Base-by-base conservation (phyloP, 2,113 vertebrate species). In the Petrocephalus zakoni region DNA sequence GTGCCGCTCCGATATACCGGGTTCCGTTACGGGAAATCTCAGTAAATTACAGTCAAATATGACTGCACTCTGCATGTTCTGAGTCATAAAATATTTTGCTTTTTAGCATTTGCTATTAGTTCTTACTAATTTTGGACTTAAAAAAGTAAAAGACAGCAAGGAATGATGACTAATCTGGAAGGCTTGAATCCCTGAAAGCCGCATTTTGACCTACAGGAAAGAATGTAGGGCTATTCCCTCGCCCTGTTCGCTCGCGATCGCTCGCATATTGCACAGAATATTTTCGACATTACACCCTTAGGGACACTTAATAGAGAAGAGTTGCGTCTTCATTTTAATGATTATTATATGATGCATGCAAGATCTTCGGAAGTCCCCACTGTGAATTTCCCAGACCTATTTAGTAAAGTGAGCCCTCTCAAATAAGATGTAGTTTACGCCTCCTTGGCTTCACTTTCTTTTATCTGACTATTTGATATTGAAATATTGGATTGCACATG, bases 371-470 rank as follows among this genome's bases (percentile, higher is more conserved):
- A 93, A 92, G 89, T 93, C 92, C 56, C 83, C 58, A 88, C 37
- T 55, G 81, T 56, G 72, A 84, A 78, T 75, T 91, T 94, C 93
- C 91, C 90, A 85, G 94, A 93, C 94, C 92, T 94, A 93, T 94
- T 94, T 94, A 93, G 92, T 92, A 82, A 92, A 93, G 94, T 94
- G 94, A 95, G 94, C 94, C 94, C 94, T 95, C 94, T 93, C 92
- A 91, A 83, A 91, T 92, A 92, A 92, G 93, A 93, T 93, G 93
- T 90, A 91, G 93, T 94, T 94, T 93, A 94, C 91, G 91, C 92
- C 93, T 94, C 92, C 92, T 88, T 89, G 91, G 93, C 92, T 92
- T 91, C 55, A 46, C 92, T 91, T 90, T 90, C 87, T 88, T 72
- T 93, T 93, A 95, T 95, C 94, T 90, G 91, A 89, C 91, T 92